These are phyloP conservation scores for Erythrocercus mccallii DNA, from an alignment of 2,113 vertebrate genomes.

Conservation along the genomic window DNA sequence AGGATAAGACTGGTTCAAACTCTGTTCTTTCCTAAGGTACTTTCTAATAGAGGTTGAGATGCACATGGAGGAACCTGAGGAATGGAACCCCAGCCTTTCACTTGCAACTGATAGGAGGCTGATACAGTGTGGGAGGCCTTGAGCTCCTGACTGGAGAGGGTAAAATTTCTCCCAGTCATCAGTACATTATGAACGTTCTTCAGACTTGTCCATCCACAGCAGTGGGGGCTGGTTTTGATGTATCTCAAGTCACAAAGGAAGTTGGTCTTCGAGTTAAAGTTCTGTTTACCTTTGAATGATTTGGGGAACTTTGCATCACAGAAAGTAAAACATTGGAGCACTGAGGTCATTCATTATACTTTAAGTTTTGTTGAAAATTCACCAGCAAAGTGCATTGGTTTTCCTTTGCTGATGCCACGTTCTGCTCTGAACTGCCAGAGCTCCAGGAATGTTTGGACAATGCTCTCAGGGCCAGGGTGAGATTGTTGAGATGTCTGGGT, in stretches of 20 bases:
- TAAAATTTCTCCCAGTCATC: neutral
- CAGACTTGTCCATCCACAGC: neutral
- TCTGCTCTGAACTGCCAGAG: neutral
- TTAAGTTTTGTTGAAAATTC: neutral
- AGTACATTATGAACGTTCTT: too few relatives aligned
- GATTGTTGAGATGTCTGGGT: neutral
- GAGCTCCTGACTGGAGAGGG: neutral
- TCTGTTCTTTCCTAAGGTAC: neutral
- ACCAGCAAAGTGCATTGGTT: neutral
- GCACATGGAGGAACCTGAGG: neutral
- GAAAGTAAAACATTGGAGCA: neutral
- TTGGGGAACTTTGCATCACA: neutral
- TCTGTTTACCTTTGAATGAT: neutral
- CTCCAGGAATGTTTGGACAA: neutral
- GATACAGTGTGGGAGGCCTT: neutral
- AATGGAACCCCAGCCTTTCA: neutral
- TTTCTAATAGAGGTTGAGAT: neutral
- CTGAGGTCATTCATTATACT: accelerated
- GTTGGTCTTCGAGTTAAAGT: neutral
- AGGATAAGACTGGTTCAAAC: neutral
- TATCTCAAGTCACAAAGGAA: neutral
- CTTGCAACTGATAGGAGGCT: neutral
- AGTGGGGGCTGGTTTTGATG: neutral
- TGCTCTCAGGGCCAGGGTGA: neutral
- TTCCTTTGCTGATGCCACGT: neutral